Conservation (phyloP, 2,888 invertebrate species). For the Nephrocerus scutellatus region DNA sequence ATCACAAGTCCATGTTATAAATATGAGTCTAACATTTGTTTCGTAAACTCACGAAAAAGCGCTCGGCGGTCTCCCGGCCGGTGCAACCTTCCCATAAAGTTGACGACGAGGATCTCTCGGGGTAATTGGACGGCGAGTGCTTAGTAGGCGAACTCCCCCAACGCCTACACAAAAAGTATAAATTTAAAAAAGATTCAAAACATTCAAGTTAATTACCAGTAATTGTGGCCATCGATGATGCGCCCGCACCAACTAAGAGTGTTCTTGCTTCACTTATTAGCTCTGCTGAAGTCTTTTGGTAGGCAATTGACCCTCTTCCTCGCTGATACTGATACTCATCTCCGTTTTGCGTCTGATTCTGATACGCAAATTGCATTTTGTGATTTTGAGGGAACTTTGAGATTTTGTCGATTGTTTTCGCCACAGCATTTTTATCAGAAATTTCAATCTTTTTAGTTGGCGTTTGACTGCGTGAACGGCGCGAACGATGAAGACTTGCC, state of each 20-base stretch:
- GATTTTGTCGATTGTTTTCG: too few relatives aligned
- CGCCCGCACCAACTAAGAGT: conserved; percentile 46
- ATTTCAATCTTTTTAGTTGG: too few relatives aligned
- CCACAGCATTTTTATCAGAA: too few relatives aligned
- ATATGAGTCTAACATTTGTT: too few relatives aligned
- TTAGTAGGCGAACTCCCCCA: conserved; percentile 50
- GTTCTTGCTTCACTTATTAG: conserved; percentile 72
- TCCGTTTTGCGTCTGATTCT: too few relatives aligned
- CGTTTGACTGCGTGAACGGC: too few relatives aligned
- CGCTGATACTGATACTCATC: too few relatives aligned
- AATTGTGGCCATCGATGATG: neutral
- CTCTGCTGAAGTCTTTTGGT: conserved; percentile 68
- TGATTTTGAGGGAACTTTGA: too few relatives aligned
- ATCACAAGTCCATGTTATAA: too few relatives aligned
- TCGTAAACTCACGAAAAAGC: conserved; percentile 67
- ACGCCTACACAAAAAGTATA: conserved; percentile 17
- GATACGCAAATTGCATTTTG: too few relatives aligned
- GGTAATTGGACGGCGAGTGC: conserved; percentile 79
- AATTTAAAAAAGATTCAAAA: conserved; percentile 14
- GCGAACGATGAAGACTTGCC: too few relatives aligned
- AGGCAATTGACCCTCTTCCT: too few relatives aligned
- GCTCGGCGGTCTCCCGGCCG: conserved; percentile 62
- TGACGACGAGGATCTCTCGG: conserved; percentile 73
- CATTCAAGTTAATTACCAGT: conserved; percentile 13
- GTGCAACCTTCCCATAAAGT: conserved; percentile 59